Evolutionary conservation across 1,140 invertebrate species (phyloP).

Genomic region (Coptotermes formosanus): DNA sequence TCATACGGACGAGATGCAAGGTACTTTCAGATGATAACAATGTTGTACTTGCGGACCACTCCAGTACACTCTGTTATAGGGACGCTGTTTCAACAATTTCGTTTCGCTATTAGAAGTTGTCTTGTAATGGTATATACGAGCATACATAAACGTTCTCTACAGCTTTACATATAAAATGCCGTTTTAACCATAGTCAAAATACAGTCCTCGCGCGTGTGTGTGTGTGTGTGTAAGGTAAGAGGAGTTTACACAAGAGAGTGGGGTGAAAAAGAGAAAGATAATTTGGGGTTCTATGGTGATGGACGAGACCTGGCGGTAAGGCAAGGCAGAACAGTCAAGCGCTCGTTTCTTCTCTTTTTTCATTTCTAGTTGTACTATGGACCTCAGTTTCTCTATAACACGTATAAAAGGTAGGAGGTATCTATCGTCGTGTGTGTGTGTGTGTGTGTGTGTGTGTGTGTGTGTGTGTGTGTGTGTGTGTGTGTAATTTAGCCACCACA

Average conservation of each 20-base stretch:
- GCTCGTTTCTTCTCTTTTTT: slow-evolving; percentile 7
- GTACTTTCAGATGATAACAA: slow-evolving; percentile 18
- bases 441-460: not conserved
- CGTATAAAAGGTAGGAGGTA: slow-evolving; percentile 24
- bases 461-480: not conserved
- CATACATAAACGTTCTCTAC: slow-evolving; percentile 10
- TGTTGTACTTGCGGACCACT: not conserved
- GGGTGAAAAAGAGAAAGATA: slow-evolving; percentile 20
- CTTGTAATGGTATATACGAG: not conserved
- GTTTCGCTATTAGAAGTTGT: slow-evolving; percentile 22
- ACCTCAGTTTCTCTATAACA: not conserved
- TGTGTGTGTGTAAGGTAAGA: not conserved
- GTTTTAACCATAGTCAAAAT: slow-evolving; percentile 21
- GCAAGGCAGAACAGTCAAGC: slow-evolving; percentile 23
- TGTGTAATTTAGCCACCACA: slow-evolving; percentile 10
- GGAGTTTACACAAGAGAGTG: slow-evolving; percentile 8
- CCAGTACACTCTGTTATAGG: not conserved
- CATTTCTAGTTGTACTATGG: not conserved
- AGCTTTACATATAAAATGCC: slow-evolving; percentile 22
- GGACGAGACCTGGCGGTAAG: slow-evolving; percentile 22
- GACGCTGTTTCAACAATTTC: slow-evolving; percentile 22
- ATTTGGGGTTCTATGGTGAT: slow-evolving; percentile 20
- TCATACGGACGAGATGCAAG: not conserved
- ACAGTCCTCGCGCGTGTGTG: not conserved
- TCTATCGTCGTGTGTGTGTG: not conserved